Base-by-base conservation (phyloP, 2,888 invertebrate species). In the Scrobipalpa atriplicella region DNA sequence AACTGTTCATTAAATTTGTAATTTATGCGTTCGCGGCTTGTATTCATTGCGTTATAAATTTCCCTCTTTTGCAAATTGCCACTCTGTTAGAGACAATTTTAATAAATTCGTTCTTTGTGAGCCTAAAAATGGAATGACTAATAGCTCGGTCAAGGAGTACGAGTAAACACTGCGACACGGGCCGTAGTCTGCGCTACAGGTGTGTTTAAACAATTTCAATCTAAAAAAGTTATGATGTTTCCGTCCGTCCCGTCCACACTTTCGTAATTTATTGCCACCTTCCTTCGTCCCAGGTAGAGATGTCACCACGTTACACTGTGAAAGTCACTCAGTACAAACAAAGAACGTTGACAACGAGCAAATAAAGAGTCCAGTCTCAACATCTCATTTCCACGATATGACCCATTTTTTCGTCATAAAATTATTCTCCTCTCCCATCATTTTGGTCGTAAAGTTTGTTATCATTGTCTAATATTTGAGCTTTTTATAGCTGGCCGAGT, bases 401-500 rank as follows among this genome's bases (percentile, higher is more conserved):
- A 84, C 83, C 87, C 82, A 88, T 87, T 90, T 87, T 84, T 80
- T 83, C 78, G 75, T 76, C 80, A 82, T 81, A 84, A 86, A 86
- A 83, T 86, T 82, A 84, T 85, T 83, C 80, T 77, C 83, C 79
- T 82, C 80, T 78, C 74, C 78, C 79, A 76, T 79, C 72, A 75
- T 77, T 75, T 73, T 70, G 71, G 69, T 73, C 74, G 76, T 83
- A 80, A 82, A 82, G 75, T 77, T 78, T 80, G 82, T 86, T 86
- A 88, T 88, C 87, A 79, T 81, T 75, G 81, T 78, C 80, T 84
- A 89, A 89, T 89, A 86, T 90, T 89, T 87, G 80, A 76, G 72
- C 73, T 78, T 80, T 85, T 87, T 86, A 84, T 84, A 85, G 83
- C 80, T 73, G 73, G 76, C 75, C 79, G 73, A 74, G 76, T 74